A percentile compares a stretch with the other conserved stretches of the same genome.
These are phyloP conservation scores for Gymnogyps californianus DNA, from an alignment of 2,113 vertebrate genomes.

Conservation along the genomic window DNA sequence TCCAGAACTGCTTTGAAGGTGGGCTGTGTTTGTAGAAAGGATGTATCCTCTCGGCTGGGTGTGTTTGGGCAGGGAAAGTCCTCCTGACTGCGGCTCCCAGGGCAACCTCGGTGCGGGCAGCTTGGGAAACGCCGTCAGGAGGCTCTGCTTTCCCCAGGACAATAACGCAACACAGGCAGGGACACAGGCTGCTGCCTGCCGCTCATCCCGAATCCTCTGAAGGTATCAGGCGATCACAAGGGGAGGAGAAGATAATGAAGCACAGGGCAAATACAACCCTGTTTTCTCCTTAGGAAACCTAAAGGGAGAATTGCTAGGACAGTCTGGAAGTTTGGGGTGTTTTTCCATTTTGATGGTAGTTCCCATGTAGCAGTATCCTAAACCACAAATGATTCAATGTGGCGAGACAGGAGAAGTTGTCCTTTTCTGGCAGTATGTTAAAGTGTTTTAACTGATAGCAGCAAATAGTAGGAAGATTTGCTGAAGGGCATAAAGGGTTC, in stretches of 20 bases:
- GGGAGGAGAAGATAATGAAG: neutral
- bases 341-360: neutral
- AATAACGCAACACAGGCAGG: fast-evolving
- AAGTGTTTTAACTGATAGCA: neutral
- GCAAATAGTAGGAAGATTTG: neutral
- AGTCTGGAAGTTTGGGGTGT: neutral
- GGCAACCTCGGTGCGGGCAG: fast-evolving
- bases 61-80: neutral
- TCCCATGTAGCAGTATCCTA: neutral
- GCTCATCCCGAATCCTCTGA: fast-evolving
- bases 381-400: neutral
- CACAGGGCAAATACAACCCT: neutral
- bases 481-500: neutral
- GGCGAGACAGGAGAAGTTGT: neutral
- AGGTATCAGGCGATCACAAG: fast-evolving
- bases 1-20: neutral
- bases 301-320: neutral
- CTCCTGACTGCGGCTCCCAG: fast-evolving
- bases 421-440: neutral
- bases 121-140: fast-evolving
- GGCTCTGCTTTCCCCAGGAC: fast-evolving
- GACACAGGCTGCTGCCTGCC: neutral
- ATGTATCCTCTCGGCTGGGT: too few species aligned
- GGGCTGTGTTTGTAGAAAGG: neutral
- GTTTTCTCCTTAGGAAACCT: neutral